Percentiles rank a stretch among this genome's conserved stretches.
Evolutionary conservation across 2,888 invertebrate species (phyloP).

Genomic region (Plusia festucae): DNA sequence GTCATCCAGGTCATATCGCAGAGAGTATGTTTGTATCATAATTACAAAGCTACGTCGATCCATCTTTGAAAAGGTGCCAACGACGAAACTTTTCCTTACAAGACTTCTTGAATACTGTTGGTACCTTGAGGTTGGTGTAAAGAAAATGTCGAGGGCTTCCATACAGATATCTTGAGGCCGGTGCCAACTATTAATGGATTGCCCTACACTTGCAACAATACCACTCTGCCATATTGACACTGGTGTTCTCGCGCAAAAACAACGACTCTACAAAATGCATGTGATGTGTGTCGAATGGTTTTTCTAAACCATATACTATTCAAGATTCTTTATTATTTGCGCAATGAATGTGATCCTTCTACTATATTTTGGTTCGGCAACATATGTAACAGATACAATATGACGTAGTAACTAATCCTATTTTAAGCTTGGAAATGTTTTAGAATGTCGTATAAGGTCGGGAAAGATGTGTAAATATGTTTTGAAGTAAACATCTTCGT

Average conservation of each 20-base stretch:
- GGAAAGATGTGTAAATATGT: not conserved
- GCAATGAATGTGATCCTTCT: not conserved
- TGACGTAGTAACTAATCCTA: not conserved
- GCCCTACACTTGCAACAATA: slow-evolving; percentile 8
- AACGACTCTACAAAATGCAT: not conserved
- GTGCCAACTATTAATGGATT: slow-evolving; percentile 43
- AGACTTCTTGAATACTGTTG: not conserved
- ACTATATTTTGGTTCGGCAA: no score
- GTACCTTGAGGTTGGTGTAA: not conserved
- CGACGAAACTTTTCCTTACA: not conserved
- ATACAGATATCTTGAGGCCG: slow-evolving; percentile 1
- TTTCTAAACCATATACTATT: not conserved
- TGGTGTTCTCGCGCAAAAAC: not conserved
- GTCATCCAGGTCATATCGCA: not conserved
- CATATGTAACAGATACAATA: no score
- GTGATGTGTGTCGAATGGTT: not conserved
- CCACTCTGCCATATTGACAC: slow-evolving; percentile 35
- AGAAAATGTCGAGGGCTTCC: not conserved
- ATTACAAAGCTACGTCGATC: not conserved
- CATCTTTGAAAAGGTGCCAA: not conserved
- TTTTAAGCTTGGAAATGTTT: not conserved
- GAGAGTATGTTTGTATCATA: not conserved
- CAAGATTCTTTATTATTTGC: not conserved
- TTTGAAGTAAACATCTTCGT: not conserved
- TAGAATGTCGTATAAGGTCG: not conserved